Evolutionary conservation across 35 echinoderm and acorn worm species (phyloP), one percentile per base, ranked within the genome.

Genomic region (Stichopus chloronotus): DNA sequence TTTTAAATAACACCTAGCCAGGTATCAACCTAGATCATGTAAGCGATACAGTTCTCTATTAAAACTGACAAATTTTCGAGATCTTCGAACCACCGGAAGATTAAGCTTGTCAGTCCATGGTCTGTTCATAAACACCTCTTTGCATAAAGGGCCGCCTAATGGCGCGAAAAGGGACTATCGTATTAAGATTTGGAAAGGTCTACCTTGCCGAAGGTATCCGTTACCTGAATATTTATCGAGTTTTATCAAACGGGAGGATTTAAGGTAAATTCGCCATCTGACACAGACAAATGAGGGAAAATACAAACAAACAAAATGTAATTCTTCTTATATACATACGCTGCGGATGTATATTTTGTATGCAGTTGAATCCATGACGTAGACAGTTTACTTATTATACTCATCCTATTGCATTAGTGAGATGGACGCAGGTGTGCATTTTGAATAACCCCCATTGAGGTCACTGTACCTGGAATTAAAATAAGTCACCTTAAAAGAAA

Each of bases 91-190:
- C 69, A 74, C 69, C 22, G 17, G 6, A 74, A 21, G 69, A 74
- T 74, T 74, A 74, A 74, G 19, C 13, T 20, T 74, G 69, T 74
- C 69, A 74, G 69, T 74, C 12, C 69, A 74, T 74, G 69, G 69
- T 74, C 69, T 74, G 69, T 20, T 74, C 69, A 74, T 14, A 74
- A 74, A 74, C 69, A 74, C 69, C 22, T 74, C 69, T 74, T 74
- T 74, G 69, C 69, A 74, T 74, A 74, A 74, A 74, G 17, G 7
- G 69, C 22, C 22, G 69, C 69, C 22, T 74, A 74, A 74, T 74
- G 69, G 19, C 69, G 69, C 69, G 69, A 74, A 74, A 19, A 74
- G 69, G 19, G 69, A 74, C 17, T 74, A 74, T 74, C 69, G 69
- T 74, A 74, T 74, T 74, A 74, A 74, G 69, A 7, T 43, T 43